Percentiles rank a stretch among this genome's conserved stretches.
phyloP scores from a whole-genome alignment of 2,113 vertebrate species.

The Brachypteracias leptosomus region DNA sequence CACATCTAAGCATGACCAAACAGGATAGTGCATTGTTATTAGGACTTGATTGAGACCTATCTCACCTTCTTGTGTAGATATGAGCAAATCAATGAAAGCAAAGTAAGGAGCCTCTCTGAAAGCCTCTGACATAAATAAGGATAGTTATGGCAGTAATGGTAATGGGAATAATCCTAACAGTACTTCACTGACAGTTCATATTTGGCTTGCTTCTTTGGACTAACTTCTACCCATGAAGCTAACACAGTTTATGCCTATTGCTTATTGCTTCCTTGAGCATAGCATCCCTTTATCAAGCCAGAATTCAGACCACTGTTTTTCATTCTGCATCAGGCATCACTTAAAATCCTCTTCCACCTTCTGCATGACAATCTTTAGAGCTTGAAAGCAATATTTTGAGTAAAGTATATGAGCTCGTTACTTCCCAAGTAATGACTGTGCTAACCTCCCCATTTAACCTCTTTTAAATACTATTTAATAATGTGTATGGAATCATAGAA shows the following conservation, averaged over 20 bases:
- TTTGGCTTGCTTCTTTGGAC: slow-evolving; percentile 9
- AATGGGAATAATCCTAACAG: neutral
- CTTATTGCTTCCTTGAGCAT: neutral
- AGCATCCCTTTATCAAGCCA: neutral
- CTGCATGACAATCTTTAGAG: neutral
- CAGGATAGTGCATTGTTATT: neutral
- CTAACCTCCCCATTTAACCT: neutral
- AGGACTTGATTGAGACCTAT: neutral
- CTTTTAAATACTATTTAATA: neutral
- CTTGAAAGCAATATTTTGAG: neutral
- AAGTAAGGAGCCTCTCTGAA: neutral
- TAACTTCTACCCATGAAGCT: neutral
- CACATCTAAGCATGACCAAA: neutral
- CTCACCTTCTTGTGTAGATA: neutral
- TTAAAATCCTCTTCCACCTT: neutral
- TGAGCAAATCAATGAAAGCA: neutral
- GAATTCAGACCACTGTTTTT: neutral
- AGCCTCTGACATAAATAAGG: neutral
- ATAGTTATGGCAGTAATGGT: neutral
- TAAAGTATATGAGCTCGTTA: neutral
- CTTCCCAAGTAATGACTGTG: neutral
- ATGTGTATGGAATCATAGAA: neutral
- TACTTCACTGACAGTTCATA: neutral
- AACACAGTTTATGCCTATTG: neutral
- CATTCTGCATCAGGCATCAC: neutral